These are phyloP conservation scores for Lapara coniferarum DNA, from an alignment of 2,888 invertebrate species.

Conservation along the genomic window DNA sequence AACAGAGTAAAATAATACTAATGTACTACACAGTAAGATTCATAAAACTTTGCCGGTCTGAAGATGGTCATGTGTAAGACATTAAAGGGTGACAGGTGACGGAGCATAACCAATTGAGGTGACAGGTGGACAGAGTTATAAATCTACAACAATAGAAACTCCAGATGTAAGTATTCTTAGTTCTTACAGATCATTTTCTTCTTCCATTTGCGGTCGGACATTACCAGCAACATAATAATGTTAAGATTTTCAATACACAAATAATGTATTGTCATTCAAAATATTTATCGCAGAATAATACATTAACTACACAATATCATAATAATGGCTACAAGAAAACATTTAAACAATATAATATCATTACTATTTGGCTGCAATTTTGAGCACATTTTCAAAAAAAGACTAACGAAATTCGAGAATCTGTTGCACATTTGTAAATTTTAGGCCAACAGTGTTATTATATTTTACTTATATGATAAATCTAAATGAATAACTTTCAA, in stretches of 20 bases:
- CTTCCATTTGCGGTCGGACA: too few species aligned
- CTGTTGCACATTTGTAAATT: conserved; percentile 33
- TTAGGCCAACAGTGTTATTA: conserved; percentile 45
- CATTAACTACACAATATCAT: conserved; percentile 5
- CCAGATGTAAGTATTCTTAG: too few species aligned
- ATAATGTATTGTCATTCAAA: neutral
- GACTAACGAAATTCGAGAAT: conserved; percentile 32
- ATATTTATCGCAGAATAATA: conserved; percentile 2
- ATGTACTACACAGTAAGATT: too few species aligned
- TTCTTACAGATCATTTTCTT: too few species aligned
- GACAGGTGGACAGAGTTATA: too few species aligned
- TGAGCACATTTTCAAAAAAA: conserved; percentile 47
- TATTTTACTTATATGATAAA: neutral
- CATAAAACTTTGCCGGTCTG: too few species aligned
- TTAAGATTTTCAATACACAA: neutral
- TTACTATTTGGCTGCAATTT: conserved; percentile 59
- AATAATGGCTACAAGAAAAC: conserved; percentile 5
- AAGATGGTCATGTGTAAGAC: too few species aligned
- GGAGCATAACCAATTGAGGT: too few species aligned
- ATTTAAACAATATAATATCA: conserved; percentile 37
- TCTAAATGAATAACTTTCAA: conserved; percentile 30
- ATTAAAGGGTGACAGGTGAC: too few species aligned
- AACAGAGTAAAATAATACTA: too few species aligned
- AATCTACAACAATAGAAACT: too few species aligned
- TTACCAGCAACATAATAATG: neutral